A percentile compares a stretch with the other conserved stretches of the same genome.
Evolutionary conservation across 2,888 invertebrate genomes (phyloP).

Genomic region (Tetropium fuscum): DNA sequence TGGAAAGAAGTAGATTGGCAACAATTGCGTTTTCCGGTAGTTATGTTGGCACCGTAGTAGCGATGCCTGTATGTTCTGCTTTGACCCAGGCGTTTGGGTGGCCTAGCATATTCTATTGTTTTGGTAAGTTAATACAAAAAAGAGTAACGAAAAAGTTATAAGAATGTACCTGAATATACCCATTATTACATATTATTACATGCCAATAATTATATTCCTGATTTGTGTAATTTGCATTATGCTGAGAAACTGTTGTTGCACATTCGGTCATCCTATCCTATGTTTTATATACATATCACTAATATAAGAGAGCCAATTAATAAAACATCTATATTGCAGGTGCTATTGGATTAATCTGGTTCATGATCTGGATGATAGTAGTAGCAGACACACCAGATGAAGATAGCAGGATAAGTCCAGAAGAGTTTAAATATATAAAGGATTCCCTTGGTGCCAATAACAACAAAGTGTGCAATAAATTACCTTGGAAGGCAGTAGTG

Average conservation of each 20-base stretch:
- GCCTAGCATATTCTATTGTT: conserved; percentile 87
- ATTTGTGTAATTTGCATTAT: too few relatives aligned
- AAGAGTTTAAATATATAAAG: conserved; percentile 81
- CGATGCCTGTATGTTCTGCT: conserved; percentile 82
- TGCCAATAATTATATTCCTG: too few relatives aligned
- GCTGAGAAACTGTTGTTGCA: too few relatives aligned
- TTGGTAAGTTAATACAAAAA: conserved; percentile 56
- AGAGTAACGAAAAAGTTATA: too few relatives aligned
- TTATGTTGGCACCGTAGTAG: conserved; percentile 85
- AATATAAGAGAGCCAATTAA: too few relatives aligned
- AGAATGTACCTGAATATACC: too few relatives aligned
- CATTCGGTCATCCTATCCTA: too few relatives aligned
- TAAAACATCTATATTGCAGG: too few relatives aligned
- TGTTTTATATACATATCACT: too few relatives aligned
- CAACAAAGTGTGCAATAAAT: conserved; percentile 68
- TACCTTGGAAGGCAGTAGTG: conserved; percentile 84
- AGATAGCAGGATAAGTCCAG: conserved; percentile 78
- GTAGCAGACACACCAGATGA: conserved; percentile 81
- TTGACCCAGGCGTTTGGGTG: conserved; percentile 81
- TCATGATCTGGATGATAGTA: conserved; percentile 75
- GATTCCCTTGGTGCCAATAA: conserved; percentile 69
- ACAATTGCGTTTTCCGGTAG: conserved; percentile 88
- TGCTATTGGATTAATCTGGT: conserved; percentile 78
- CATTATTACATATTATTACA: too few relatives aligned
- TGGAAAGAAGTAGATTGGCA: conserved; percentile 81